Evolutionary conservation across 2,888 invertebrate genomes (phyloP), one percentile per base, ranked within the genome.

Genomic region (Crocallis elinguaria): DNA sequence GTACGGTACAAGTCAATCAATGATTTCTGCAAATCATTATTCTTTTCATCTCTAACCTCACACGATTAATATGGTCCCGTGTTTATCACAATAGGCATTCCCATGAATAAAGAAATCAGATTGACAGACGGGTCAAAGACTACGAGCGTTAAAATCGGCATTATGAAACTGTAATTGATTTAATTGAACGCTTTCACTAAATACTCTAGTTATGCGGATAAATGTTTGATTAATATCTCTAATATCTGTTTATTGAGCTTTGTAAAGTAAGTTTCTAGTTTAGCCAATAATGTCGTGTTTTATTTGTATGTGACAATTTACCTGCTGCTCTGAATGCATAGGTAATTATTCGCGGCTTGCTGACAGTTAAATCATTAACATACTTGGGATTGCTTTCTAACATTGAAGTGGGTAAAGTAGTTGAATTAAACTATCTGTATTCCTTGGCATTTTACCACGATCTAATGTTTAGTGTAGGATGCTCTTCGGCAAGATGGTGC

Each of bases 41-140:
- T 37, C 8, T 16, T 19, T 27, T 41, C 5, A 21, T 49, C 36
- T 42, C 9, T 14, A 23, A 36, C 30, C 17, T 16, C n/a, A 12
- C 12, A 29, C 5, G 12, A 12, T 49, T 38, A 36, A 38, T 37
- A 27, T 33, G 13, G 38, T 27, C 21, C 30, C 25, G 13, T 43
- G 37, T 38, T 56, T 42, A 36, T 35, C 39, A 77, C 77, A 79
- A 77, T 77, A 62, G 70, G 56, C 64, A 61, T 54, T 75, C 69
- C 69, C 71, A 75, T 82, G 77, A 82, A 82, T 80, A 73, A 75
- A 75, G 73, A 78, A 77, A 79, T 78, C 70, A 71, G 72, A 79
- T 71, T 73, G 79, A 77, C 75, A 67, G 69, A 57, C 64, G 69
- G 77, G 82, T 85, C 84, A 82, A 73, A 75, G 69, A 69, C 42